Base-by-base conservation (phyloP, 2,113 vertebrate species). In the Solea senegalensis region DNA sequence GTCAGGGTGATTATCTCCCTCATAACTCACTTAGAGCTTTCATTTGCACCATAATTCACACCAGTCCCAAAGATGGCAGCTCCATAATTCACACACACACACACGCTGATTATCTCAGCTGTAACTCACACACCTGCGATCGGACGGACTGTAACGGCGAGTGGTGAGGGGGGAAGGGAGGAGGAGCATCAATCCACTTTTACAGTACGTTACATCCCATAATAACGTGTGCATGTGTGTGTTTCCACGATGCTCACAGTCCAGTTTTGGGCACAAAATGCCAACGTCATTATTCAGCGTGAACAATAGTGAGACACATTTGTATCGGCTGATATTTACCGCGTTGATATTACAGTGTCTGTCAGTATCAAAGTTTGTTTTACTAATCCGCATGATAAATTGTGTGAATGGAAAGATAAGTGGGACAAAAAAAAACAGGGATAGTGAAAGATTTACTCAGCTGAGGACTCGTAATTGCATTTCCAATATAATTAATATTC, bases 1-100 rank as follows among this genome's bases (percentile, higher is more conserved):
- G 59, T 83, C 87, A 64, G 69, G 81, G 81, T 92, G 85, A 91
- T 90, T 90, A 90, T 91, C 83, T 73, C 77, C 73, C 80, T 78
- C 86, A 83, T 92, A 90, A 91, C 80, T 90, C 91, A 89, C 86
- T 87, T 76, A 55, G 76, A 78, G 82, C 80, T 88, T 90, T 87
- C 87, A 89, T 83, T 86, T 84, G 78, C 82, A 65, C 81, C 48
- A 85, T 91, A 89, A 88, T 84, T 90, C 85, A 90, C 75, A 77
- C 74, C 74, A 55, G 65, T 66, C 71, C 69, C 74, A 59, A 69
- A 58, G 80, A 89, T 57, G 86, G 83, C 40, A 57, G 69, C 74
- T 73, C 81, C 50, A 84, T 89, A 82, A 85, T 86, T 88, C 83
- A 81, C 81, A 76, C 69, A 57, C 65, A 21, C 21, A 21, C 21